Evolutionary conservation across 2,888 invertebrate species (phyloP), one percentile per base, ranked within the genome.

Genomic region (Polydrusus cervinus): DNA sequence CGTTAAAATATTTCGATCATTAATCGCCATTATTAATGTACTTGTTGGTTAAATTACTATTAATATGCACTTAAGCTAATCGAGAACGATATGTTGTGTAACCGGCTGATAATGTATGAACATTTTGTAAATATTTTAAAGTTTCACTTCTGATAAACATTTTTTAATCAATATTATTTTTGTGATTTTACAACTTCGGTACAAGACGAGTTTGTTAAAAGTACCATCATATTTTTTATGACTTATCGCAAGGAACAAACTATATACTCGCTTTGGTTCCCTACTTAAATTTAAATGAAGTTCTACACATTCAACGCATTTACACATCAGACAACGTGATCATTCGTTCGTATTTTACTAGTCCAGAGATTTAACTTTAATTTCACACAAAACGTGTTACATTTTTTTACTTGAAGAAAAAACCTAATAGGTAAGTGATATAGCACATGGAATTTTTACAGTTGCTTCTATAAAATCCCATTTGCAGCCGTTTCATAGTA

Each of bases 271-370:
- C 25, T 18, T 20, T 14, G 34, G 43, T 40, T 14, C 53, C 67
- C 62, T n/a, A 8, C 25, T 67, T 67, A 40, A 67, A 34, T 67
- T 55, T 55, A 67, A 43, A 14, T 10, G 67, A 53, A 38, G 40
- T 65, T 53, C 47, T 38, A 62, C n/a, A 20, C 53, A 40, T 40
- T 34, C 25, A 20, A 51, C 67, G 67, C 67, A 67, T 55, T 40
- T 67, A 51, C n/a, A 13, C 51, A 18, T 11, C 55, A 18, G 18
- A 34, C 67, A 55, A 67, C 67, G 67, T 67, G 67, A 67, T 53
- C 40, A 20, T 11, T 7, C 40, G 53, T 20, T 40, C 67, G 55
- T 38, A 40, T 16, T 40, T 47, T 45, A 16, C 16, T 61, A 6
- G 53, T 7, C 11, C 11, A 60, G 11, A 38, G 18, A 38, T 60